Conservation (phyloP, 2,113 vertebrate species). For the Rhodinocichla rosea region DNA sequence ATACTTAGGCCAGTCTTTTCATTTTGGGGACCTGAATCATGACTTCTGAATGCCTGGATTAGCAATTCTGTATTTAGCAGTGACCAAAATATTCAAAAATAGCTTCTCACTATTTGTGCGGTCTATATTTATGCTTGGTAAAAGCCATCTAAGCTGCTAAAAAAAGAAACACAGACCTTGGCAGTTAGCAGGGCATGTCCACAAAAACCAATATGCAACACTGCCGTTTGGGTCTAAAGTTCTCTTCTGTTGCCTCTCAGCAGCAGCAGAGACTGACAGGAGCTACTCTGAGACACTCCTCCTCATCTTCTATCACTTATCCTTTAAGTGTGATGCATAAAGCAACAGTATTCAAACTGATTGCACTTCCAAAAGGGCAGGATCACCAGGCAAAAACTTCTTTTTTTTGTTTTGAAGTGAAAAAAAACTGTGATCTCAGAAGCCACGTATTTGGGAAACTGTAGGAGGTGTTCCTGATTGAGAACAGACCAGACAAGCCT, state of each 20-base stretch:
- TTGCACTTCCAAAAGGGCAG: background rate
- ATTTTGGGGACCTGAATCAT: slow-evolving; percentile 31
- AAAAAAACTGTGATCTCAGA: background rate
- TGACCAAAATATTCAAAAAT: slow-evolving; percentile 55
- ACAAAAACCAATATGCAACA: background rate
- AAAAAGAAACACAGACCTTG: slow-evolving; percentile 5
- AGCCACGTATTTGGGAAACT: background rate
- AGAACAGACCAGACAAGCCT: background rate
- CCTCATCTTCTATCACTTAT: background rate
- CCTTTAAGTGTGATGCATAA: background rate
- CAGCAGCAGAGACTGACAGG: background rate
- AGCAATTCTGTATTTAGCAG: slow-evolving; percentile 48
- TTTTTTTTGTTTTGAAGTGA: background rate
- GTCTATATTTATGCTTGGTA: slow-evolving; percentile 46
- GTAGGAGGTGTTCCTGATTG: background rate
- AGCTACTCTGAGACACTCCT: background rate
- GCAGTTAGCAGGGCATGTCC: background rate
- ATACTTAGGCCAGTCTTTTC: background rate
- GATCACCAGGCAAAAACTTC: background rate
- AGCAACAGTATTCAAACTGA: background rate
- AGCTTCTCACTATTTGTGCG: slow-evolving; percentile 20
- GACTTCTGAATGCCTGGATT: slow-evolving; percentile 36
- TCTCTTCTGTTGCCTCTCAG: background rate
- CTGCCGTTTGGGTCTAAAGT: background rate
- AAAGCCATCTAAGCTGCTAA: slow-evolving; percentile 37